A percentile compares a stretch with the other conserved stretches of the same genome.
phyloP scores from a whole-genome alignment of 2,797 vertebrate genomes.

The Luscinia luscinia region DNA sequence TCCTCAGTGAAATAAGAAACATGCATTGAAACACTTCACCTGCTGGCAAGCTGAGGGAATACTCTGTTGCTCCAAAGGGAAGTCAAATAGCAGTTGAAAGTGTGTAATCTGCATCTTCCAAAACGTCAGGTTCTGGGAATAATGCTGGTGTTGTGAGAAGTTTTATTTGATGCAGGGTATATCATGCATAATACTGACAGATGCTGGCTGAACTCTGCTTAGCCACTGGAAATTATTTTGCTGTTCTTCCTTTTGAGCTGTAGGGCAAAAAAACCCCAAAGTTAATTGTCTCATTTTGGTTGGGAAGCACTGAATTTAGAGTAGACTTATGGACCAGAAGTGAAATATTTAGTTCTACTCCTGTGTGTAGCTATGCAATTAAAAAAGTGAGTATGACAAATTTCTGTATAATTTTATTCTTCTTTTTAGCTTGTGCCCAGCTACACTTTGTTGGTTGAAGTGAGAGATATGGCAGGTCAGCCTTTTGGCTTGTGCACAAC shows the following conservation, averaged over 20 bases:
- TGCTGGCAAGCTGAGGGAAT: not conserved
- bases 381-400: not conserved
- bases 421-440: constrained; percentile 76
- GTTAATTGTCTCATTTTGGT: not conserved
- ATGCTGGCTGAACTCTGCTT: not conserved
- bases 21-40: not conserved
- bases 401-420: not conserved
- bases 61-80: not conserved
- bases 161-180: not conserved
- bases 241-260: not conserved
- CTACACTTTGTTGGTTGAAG: constrained; percentile 77
- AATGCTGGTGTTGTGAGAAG: not conserved
- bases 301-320: not conserved
- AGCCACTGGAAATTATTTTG: not conserved
- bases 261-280: not conserved
- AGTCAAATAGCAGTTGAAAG: not conserved
- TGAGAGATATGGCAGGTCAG: constrained; percentile 83
- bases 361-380: not conserved
- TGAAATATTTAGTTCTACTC: not conserved
- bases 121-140: not conserved
- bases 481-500: constrained; percentile 76
- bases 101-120: not conserved
- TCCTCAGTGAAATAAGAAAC: not conserved
- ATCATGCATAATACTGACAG: not conserved
- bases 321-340: not conserved